Percentiles rank a stretch among this genome's conserved stretches.
Conservation (phyloP, 2,797 vertebrate genomes). For the Pantherophis alleghaniensis region DNA sequence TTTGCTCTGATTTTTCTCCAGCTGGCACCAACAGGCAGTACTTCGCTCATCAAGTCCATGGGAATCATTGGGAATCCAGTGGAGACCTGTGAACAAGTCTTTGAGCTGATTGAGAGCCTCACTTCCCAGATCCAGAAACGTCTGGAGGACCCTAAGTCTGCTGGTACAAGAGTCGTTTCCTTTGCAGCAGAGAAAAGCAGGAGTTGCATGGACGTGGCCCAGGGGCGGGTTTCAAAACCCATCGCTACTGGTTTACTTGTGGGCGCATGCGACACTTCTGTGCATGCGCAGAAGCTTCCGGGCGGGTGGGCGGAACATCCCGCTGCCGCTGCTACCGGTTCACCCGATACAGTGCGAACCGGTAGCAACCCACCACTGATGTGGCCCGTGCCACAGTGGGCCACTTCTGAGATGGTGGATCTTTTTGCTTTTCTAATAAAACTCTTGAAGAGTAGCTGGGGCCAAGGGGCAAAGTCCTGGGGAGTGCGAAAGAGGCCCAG, state of each 20-base stretch:
- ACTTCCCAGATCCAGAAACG: conserved; percentile 89
- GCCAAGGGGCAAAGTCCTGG: not conserved
- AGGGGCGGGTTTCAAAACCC: too few relatives aligned
- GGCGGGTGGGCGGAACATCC: too few relatives aligned
- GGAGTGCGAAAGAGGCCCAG: not conserved
- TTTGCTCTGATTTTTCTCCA: conserved; percentile 56
- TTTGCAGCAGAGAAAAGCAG: too few relatives aligned
- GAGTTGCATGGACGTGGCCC: rapidly evolving
- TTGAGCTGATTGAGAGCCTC: conserved; percentile 91
- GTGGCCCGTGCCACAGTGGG: not conserved
- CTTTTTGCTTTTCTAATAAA: not conserved
- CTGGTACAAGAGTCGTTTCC: conserved; percentile 69
- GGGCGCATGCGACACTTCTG: too few relatives aligned
- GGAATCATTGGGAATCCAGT: conserved; percentile 90
- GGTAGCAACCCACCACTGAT: too few relatives aligned
- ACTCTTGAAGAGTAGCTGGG: not conserved
- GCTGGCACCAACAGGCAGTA: conserved; percentile 88
- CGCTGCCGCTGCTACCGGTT: too few relatives aligned
- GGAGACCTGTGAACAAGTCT: conserved; percentile 87
- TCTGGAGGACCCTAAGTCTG: conserved; percentile 92
- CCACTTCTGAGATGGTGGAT: not conserved
- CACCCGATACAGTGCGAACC: too few relatives aligned
- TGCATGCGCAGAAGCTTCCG: too few relatives aligned
- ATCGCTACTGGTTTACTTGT: too few relatives aligned
- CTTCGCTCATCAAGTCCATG: conserved; percentile 92